phyloP scores from a whole-genome alignment of 2,113 vertebrate species.

The Suncus etruscus region DNA sequence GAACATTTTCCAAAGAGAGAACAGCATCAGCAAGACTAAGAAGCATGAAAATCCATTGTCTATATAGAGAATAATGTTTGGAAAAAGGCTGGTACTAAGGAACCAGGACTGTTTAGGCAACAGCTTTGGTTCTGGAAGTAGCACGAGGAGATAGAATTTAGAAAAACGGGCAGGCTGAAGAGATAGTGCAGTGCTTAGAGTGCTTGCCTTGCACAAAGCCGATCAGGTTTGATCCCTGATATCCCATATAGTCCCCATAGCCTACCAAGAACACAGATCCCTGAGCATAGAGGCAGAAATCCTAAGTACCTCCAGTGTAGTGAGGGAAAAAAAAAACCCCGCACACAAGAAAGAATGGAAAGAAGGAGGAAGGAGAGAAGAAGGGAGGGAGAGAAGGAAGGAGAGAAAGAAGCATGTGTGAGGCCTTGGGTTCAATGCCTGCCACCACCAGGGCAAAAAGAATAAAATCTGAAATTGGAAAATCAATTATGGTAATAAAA shows the following conservation, averaged over 20 bases:
- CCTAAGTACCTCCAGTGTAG: too few relatives aligned
- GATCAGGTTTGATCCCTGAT: too few relatives aligned
- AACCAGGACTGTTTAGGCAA: neutral
- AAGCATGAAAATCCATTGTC: neutral
- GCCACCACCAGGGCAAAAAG: too few relatives aligned
- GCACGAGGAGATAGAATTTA: neutral
- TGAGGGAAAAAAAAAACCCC: too few relatives aligned
- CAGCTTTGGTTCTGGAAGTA: neutral
- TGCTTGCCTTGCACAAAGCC: too few relatives aligned
- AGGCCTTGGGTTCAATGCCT: too few relatives aligned
- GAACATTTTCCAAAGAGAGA: neutral
- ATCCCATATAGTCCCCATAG: too few relatives aligned
- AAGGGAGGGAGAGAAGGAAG: neutral
- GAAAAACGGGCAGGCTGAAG: neutral
- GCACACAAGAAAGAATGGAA: neutral
- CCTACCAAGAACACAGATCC: too few relatives aligned
- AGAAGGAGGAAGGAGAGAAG: neutral
- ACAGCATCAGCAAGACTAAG: conserved; percentile 11
- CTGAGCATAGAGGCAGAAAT: too few relatives aligned
- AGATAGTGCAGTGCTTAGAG: too few relatives aligned
- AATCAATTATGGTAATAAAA: neutral
- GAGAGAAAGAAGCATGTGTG: neutral
- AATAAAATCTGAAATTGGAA: too few relatives aligned
- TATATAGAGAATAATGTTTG: conserved; percentile 18
- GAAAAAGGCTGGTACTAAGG: neutral